Evolutionary conservation across 2,888 invertebrate species (phyloP), one percentile per base, ranked within the genome.

Genomic region (Zygogramma bicolorata): DNA sequence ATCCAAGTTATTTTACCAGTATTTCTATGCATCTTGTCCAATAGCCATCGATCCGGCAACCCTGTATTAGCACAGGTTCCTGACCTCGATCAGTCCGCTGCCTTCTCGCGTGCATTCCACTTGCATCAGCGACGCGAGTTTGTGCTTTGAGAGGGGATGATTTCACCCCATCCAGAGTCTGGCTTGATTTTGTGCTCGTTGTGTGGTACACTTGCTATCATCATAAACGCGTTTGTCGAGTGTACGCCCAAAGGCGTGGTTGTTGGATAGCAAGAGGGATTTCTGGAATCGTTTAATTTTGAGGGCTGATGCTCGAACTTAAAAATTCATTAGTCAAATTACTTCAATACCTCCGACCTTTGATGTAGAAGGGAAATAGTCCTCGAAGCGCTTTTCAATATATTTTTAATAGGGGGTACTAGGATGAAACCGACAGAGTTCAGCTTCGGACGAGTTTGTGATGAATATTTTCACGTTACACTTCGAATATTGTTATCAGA

Each of bases 31-130:
- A n/a, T n/a, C n/a, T n/a, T n/a, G 61, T 61, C 71, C 59, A 62
- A 62, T 69, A 60, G 34, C 62, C 53, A 46, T 27, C 20, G n/a
- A 59, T 25, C n/a, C 20, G 72, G 40, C 72, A 72, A 68, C 72
- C n/a, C 18, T 68, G 72, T 60, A 4, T 27, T 22, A 18, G n/a
- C n/a, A 46, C 86, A 90, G 89, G 89, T 90, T 89, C 89, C 87
- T 87, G 86, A 89, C 89, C 89, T 89, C 89, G 89, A 88, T 86
- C 84, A 80, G 85, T 87, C 85, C 88, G 88, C 86, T 84, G 18
- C 84, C 81, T 81, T 82, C 79, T 86, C 88, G 87, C 89, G 63
- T 77, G 78, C 84, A 83, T 83, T 83, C 82, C 82, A 76, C 80
- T 79, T 84, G 82, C 83, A 82, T 80, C 77, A 73, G 63, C 76